Evolutionary conservation across 2,797 vertebrate species (phyloP).

Genomic region (Chelon labrosus): DNA sequence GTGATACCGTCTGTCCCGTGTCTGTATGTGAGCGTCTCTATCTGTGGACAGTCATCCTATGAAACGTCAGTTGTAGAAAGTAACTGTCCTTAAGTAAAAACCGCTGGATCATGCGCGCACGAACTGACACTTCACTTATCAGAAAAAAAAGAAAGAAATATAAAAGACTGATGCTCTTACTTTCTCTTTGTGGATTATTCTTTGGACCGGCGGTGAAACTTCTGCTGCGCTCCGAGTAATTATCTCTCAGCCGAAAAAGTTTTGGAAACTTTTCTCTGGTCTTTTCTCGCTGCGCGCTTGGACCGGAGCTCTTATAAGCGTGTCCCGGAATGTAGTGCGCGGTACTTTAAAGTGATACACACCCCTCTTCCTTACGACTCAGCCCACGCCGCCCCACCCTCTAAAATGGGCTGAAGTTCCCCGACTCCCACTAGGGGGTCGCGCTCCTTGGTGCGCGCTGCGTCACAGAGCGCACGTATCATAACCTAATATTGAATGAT

Average conservation of each 20-base stretch:
- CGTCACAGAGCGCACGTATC: conserved; percentile 12
- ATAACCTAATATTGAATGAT: not conserved
- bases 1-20: not conserved
- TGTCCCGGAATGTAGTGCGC: conserved; percentile 19
- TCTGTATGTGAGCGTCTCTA: not conserved
- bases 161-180: conserved; percentile 46
- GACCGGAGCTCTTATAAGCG: conserved; percentile 23
- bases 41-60: not conserved
- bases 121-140: not conserved
- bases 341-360: conserved; percentile 38
- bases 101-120: conserved; percentile 19
- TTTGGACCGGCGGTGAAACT: conserved; percentile 31
- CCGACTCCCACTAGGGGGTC: conserved; percentile 22
- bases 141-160: not conserved
- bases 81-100: not conserved
- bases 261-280: conserved; percentile 16
- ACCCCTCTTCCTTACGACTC: conserved; percentile 21
- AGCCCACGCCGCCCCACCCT: conserved; percentile 33
- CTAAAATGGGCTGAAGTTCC: not conserved
- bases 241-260: conserved; percentile 21
- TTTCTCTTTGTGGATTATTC: conserved; percentile 39
- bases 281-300: not conserved
- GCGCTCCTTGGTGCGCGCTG: not conserved
- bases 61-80: not conserved
- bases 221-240: not conserved